Percentiles rank a stretch among this genome's conserved stretches.
These are phyloP conservation scores for Drosophila ananassae DNA, from an alignment of 1,140 invertebrate species.

Conservation along the genomic window DNA sequence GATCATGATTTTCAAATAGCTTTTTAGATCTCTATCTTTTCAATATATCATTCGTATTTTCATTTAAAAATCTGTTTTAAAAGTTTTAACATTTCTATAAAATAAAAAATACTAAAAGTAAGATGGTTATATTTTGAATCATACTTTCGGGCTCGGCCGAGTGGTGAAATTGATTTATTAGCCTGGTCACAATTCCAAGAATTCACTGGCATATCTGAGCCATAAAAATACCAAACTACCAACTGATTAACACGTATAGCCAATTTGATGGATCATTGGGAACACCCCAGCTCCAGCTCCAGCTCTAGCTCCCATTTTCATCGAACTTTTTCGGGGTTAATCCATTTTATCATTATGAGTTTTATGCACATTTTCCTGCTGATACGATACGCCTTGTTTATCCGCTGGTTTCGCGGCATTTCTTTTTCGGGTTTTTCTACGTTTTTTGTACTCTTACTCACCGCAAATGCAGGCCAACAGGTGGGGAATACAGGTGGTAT, in stretches of 20 bases:
- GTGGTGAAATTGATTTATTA: constrained; percentile 31
- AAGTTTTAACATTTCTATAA: not conserved
- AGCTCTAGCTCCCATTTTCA: constrained; percentile 12
- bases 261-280: constrained; percentile 48
- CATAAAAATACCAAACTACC: constrained; percentile 62
- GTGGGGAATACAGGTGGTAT: constrained; percentile 10
- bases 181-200: constrained; percentile 41
- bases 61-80: not conserved
- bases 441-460: constrained; percentile 51
- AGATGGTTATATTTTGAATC: not conserved
- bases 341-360: constrained; percentile 63
- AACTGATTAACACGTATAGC: constrained; percentile 54
- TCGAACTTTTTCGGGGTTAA: constrained; percentile 42
- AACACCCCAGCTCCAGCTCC: constrained; percentile 23
- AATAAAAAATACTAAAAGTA: not conserved
- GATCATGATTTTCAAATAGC: too few species aligned
- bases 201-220: constrained; percentile 36
- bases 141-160: constrained; percentile 29
- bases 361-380: constrained; percentile 78
- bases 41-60: too few species aligned
- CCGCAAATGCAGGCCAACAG: constrained; percentile 38
- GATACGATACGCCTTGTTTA: constrained; percentile 51
- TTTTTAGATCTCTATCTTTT: too few species aligned
- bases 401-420: constrained; percentile 5
- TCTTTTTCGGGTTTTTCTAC: constrained; percentile 26